Evolutionary conservation across 2,113 vertebrate genomes (phyloP), one percentile per base, ranked within the genome.

Genomic region (Brienomyrus longianalis): DNA sequence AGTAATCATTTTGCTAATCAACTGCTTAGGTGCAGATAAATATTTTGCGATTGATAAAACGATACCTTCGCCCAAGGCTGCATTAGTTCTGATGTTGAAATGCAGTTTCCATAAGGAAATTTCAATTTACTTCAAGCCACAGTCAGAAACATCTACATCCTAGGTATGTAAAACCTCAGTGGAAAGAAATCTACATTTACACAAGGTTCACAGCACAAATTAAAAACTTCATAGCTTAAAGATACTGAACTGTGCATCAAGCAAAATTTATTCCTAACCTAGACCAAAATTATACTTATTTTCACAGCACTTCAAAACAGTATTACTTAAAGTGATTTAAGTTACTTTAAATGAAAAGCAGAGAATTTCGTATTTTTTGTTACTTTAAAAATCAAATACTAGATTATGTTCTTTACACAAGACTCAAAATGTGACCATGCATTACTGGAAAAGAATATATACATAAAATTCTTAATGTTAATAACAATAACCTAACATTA

Each of bases 401-500:
- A 80, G 90, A 94, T 92, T 93, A 88, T 89, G 92, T 83, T 47
- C 90, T 93, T 92, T 86, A 88, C 74, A 88, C 74, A 43, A 35
- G 52, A 89, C 74, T 66, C 23, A 86, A 86, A 90, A 88, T 89
- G 89, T 50, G 90, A 93, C 90, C 88, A n/a, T 87, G 92, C 89
- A 91, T 93, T 92, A 93, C 92, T 80, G 92, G 93, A 89, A 89
- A 92, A 93, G 91, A 86, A 85, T 27, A 50, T 47, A 48, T 50
- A 13, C 45, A 47, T 86, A 43, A 39, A 27, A 27, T 86, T 48
- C n/a, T 86, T 54, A 51, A 87, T 89, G 90, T 91, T 56, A 56
- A 23, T 50, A 87, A 77, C 31, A 77, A 17, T 91, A 91, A n/a
- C 94, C 23, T 91, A 91, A n/a, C 94, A 95, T 91, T 27, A 77